Evolutionary conservation across 2,888 invertebrate species (phyloP).

Genomic region (Cantharis rufa): DNA sequence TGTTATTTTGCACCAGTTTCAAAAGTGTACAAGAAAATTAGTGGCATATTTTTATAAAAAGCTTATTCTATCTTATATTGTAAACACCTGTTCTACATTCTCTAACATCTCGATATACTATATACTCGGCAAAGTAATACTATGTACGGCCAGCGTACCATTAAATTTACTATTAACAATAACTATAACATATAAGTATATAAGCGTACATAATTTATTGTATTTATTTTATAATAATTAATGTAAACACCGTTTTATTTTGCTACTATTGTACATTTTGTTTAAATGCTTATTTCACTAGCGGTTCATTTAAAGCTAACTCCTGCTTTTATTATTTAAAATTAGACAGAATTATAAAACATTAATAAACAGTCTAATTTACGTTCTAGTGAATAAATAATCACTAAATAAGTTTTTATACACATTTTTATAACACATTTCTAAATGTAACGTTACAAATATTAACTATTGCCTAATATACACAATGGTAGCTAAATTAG

Average conservation of each 20-base stretch:
- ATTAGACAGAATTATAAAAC: not conserved
- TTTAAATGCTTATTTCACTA: not conserved
- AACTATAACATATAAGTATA: not conserved
- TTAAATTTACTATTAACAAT: not conserved
- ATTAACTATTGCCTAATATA: conserved; percentile 1
- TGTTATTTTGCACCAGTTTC: not conserved
- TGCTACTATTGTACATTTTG: not conserved
- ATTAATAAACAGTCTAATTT: not conserved
- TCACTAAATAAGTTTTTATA: not conserved
- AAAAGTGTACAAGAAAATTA: not conserved
- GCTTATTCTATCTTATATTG: not conserved
- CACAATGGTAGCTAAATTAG: not conserved
- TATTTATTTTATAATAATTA: not conserved
- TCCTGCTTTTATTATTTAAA: not conserved
- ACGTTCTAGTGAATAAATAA: not conserved
- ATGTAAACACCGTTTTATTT: not conserved
- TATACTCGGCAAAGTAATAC: not conserved
- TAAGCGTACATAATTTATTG: not conserved
- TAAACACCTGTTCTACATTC: not conserved
- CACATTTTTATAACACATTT: not conserved
- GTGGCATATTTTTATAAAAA: not conserved
- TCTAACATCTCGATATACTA: not conserved
- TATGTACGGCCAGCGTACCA: not conserved
- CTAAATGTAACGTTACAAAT: not conserved
- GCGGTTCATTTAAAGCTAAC: not conserved